Conservation (phyloP, 2,888 invertebrate species). For the Himalopsyche kuldschensis region DNA sequence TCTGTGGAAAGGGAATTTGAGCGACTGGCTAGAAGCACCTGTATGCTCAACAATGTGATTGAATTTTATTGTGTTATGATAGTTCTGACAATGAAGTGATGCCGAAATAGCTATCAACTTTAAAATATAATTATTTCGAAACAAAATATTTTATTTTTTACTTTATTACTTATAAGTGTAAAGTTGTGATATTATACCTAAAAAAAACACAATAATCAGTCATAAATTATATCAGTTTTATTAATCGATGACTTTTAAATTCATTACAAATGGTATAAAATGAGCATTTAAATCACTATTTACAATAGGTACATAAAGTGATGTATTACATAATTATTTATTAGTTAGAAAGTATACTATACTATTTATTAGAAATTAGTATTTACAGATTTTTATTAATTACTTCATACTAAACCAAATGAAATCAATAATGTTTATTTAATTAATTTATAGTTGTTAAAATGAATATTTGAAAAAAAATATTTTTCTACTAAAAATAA, state of each 20-base stretch:
- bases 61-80: too few relatives aligned
- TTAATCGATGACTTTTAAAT: slow-evolving; percentile 29
- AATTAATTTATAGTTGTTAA: neutral
- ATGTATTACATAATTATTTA: neutral
- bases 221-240: slow-evolving; percentile 25
- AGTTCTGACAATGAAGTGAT: too few relatives aligned
- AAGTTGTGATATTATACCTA: too few relatives aligned
- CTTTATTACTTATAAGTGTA: too few relatives aligned
- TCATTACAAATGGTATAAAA: neutral
- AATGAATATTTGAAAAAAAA: neutral
- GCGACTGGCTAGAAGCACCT: too few relatives aligned
- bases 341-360: neutral
- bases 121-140: too few relatives aligned
- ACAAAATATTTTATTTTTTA: too few relatives aligned
- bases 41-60: too few relatives aligned
- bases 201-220: slow-evolving; percentile 1
- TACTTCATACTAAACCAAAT: neutral
- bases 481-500: neutral
- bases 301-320: neutral
- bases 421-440: neutral
- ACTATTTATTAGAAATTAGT: neutral
- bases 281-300: slow-evolving; percentile 10
- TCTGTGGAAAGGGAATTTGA: too few relatives aligned
- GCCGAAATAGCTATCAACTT: too few relatives aligned
- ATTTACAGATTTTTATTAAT: neutral